Base-by-base conservation (phyloP, 64 coral and sea anemone genomes). In the Pocillopora damicornis region DNA sequence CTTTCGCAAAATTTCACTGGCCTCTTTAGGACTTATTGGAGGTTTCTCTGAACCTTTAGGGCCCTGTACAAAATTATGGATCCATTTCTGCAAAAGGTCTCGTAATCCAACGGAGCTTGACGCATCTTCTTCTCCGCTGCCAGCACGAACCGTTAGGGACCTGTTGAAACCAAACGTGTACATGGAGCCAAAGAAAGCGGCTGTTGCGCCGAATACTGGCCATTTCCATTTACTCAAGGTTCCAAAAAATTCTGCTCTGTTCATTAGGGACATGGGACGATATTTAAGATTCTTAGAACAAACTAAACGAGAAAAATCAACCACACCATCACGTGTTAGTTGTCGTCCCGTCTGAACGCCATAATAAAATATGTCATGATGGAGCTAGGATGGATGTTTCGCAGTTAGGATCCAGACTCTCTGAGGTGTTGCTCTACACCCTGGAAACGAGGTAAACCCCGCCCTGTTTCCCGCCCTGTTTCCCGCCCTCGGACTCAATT, bases 141-240 rank as follows among this genome's bases (percentile, higher is more conserved):
- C 78, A 22, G 91, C 91, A 63, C 90, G 78, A 45, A 93, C 91
- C 45, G 74, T 76, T 63, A 89, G 81, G 35, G 87, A 58, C n/a
- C 76, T 88, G 58, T 80, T 90, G 80, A 93, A 90, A 30, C 94
- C 94, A 64, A 93, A 84, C 14, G 94, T 90, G 88, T 96, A 96
- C 35, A 96, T 74, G 7, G 94, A 96, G 12, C 94, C 94, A 16
- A 96, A 88, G 81, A 96, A 96, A 11, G 94, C 94, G 61, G 94
- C 94, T 25, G 94, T 80, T 3, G 78, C 91, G 76, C 94, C 94
- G 78, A 91, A 88, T 56, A 96, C 91, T 20, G 94, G 94, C 94
- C 94, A 96, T 72, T 96, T 96, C 94, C 94, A 96, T 26, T 84
- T 79, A 88, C 92, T 96, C 42, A 96, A 75, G 23, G 91, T 88